These are phyloP conservation scores for Sinelater perroti DNA, from an alignment of 2,888 invertebrate species.

Conservation along the genomic window DNA sequence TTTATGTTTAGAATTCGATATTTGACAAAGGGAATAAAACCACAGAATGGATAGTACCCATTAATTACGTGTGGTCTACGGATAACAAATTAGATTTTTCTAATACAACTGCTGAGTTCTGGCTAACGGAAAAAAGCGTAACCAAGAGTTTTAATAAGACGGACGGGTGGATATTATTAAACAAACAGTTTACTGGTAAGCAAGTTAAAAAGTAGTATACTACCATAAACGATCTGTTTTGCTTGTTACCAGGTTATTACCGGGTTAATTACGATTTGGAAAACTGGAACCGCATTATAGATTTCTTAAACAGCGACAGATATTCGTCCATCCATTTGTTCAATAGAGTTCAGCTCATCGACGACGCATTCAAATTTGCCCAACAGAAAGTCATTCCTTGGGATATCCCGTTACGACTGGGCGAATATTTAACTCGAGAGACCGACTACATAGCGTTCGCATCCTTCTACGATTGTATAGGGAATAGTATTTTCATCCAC, in stretches of 20 bases:
- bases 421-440: constrained; percentile 67
- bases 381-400: constrained; percentile 67
- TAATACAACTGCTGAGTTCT: constrained; percentile 24
- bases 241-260: constrained; percentile 66
- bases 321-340: constrained; percentile 64
- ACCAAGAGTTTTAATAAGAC: too few species aligned
- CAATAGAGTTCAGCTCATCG: constrained; percentile 79
- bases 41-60: constrained; percentile 18
- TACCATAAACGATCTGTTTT: too few species aligned
- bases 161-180: constrained; percentile 56
- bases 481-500: neutral
- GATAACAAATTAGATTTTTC: constrained; percentile 1
- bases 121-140: constrained; percentile 36
- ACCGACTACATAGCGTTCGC: constrained; percentile 67
- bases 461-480: neutral
- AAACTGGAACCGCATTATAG: constrained; percentile 71
- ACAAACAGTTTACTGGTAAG: constrained; percentile 29
- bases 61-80: constrained; percentile 20
- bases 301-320: constrained; percentile 60
- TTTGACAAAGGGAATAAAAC: neutral
- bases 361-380: constrained; percentile 76
- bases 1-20: neutral
- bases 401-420: constrained; percentile 64
- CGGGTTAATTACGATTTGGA: constrained; percentile 74
- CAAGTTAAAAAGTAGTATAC: neutral